Conservation (phyloP, 2,113 vertebrate genomes). For the Martes martes region DNA sequence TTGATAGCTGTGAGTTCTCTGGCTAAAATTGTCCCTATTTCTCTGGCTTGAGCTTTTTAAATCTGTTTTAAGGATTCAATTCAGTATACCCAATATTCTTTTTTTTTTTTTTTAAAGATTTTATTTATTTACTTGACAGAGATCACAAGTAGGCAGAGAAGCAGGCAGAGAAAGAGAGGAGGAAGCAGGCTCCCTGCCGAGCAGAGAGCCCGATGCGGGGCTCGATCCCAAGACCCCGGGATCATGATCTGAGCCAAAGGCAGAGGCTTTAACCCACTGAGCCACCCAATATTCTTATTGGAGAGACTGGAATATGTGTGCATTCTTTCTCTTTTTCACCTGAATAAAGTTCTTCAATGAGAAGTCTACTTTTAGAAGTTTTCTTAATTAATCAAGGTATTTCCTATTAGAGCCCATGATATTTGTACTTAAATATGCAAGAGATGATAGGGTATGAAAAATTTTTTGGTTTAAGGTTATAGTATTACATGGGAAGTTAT, state of each 20-base stretch:
- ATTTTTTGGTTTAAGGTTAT: neutral
- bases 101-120: too few species aligned
- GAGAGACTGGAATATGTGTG: neutral
- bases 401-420: neutral
- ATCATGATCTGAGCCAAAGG: too few species aligned
- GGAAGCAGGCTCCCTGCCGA: too few species aligned
- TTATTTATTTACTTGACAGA: too few species aligned
- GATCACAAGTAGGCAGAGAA: too few species aligned
- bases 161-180: too few species aligned
- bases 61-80: neutral
- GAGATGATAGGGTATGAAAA: neutral
- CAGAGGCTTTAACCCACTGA: too few species aligned
- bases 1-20: neutral
- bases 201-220: too few species aligned
- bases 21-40: neutral
- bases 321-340: neutral
- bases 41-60: neutral
- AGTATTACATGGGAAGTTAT: neutral
- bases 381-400: slow-evolving; percentile 1
- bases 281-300: neutral
- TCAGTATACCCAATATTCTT: neutral
- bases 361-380: neutral
- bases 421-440: neutral
- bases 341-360: neutral
- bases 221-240: too few species aligned